These are phyloP conservation scores for Dipodomys merriami DNA, from an alignment of 2,113 vertebrate genomes.

Conservation along the genomic window DNA sequence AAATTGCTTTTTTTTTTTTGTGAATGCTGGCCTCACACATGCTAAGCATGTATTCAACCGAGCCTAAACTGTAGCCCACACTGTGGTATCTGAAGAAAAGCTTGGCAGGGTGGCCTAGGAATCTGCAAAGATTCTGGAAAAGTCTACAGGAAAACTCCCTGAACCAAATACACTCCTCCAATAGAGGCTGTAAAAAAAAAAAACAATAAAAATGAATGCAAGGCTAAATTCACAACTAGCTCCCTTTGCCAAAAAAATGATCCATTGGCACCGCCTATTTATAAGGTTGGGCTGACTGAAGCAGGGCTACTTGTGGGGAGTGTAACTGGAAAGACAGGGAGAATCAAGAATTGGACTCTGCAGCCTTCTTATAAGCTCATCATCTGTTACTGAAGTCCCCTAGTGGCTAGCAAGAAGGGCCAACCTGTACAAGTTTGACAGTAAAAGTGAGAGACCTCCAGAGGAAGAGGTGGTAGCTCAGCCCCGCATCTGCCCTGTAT, in stretches of 20 bases:
- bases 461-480: not conserved
- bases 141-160: slow-evolving; percentile 36
- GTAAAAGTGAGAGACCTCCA: not conserved
- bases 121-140: slow-evolving; percentile 29
- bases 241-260: slow-evolving; percentile 48
- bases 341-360: not conserved
- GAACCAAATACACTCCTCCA: not conserved
- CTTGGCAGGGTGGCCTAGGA: not conserved
- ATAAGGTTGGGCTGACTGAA: not conserved
- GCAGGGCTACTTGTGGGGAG: not conserved
- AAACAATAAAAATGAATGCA: slow-evolving; percentile 44
- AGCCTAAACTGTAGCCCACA: not conserved
- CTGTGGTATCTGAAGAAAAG: not conserved
- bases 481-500: no score
- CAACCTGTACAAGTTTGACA: not conserved
- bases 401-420: slow-evolving; percentile 23
- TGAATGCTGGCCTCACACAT: not conserved
- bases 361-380: not conserved
- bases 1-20: not conserved
- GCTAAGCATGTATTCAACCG: not conserved
- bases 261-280: slow-evolving; percentile 2
- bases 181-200: not conserved
- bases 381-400: slow-evolving; percentile 55
- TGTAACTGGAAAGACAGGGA: not conserved
- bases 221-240: slow-evolving; percentile 49